Evolutionary conservation across 2,888 invertebrate species (phyloP).

Genomic region (Buathra laborator): DNA sequence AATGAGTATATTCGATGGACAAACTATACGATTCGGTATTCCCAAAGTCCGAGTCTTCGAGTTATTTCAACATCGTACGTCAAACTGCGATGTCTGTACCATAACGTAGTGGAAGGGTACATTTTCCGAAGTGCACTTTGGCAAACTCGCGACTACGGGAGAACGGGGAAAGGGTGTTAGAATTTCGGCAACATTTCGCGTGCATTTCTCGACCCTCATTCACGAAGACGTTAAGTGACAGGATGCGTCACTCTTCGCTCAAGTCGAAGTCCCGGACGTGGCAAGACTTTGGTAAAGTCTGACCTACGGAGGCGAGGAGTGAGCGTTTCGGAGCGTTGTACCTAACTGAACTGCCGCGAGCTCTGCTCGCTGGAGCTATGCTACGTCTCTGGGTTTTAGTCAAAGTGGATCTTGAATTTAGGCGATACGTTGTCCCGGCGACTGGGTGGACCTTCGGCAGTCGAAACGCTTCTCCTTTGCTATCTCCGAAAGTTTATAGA

Average conservation of each 20-base stretch:
- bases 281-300: constrained; percentile 24
- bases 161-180: not conserved
- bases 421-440: constrained; percentile 21
- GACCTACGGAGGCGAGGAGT: not conserved
- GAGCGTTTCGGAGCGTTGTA: not conserved
- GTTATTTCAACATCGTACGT: not conserved
- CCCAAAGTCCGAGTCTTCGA: not conserved
- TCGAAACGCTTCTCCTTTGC: not conserved
- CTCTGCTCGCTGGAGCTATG: not conserved
- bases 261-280: not conserved
- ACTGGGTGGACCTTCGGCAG: not conserved
- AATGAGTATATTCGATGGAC: not conserved
- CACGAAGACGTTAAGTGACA: constrained; percentile 25
- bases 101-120: not conserved
- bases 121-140: constrained; percentile 15
- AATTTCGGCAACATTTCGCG: constrained; percentile 14
- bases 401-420: constrained; percentile 51
- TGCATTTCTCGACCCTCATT: constrained; percentile 17
- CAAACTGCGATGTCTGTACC: not conserved
- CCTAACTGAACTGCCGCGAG: not conserved
- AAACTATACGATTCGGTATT: not conserved
- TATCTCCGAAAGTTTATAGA: not conserved
- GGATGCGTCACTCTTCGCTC: constrained; percentile 21
- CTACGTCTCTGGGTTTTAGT: constrained; percentile 23
- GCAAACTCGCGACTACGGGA: not conserved